A percentile compares a stretch with the other conserved stretches of the same genome.
phyloP scores from a whole-genome alignment of 2,888 invertebrate genomes.

The Zygogramma bicolorata region DNA sequence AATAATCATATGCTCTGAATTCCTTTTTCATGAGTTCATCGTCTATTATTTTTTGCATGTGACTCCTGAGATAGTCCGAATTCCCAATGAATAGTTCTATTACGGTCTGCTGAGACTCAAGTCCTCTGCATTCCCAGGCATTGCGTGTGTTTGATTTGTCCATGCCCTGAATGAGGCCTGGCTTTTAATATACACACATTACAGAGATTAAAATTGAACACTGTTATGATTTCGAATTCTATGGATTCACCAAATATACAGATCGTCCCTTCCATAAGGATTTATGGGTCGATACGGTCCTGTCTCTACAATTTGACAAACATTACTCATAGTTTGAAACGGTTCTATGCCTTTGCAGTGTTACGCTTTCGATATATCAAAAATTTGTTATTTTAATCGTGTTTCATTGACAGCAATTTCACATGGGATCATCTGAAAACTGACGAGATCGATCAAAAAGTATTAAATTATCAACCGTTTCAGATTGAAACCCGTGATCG shows the following conservation, averaged over 20 bases:
- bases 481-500: background rate
- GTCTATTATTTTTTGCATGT: too few relatives aligned
- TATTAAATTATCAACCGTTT: background rate
- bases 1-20: too few relatives aligned
- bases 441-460: background rate
- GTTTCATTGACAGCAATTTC: slow-evolving; percentile 48
- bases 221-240: background rate
- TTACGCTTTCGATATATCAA: slow-evolving; percentile 45
- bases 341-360: slow-evolving; percentile 38
- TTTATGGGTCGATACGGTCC: slow-evolving; percentile 32
- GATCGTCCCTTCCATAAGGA: background rate
- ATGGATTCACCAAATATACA: too few relatives aligned
- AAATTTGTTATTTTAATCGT: slow-evolving; percentile 55
- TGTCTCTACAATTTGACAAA: slow-evolving; percentile 33
- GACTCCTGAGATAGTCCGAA: too few relatives aligned
- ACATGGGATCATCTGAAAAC: background rate
- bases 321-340: slow-evolving; percentile 37
- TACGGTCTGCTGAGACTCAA: too few relatives aligned
- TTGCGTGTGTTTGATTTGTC: too few relatives aligned
- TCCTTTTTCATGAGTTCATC: too few relatives aligned
- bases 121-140: too few relatives aligned
- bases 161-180: too few relatives aligned
- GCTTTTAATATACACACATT: too few relatives aligned
- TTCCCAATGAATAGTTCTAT: too few relatives aligned
- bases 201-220: too few relatives aligned